Evolutionary conservation across 2,113 vertebrate genomes (phyloP).

Genomic region (Hassar affinis): DNA sequence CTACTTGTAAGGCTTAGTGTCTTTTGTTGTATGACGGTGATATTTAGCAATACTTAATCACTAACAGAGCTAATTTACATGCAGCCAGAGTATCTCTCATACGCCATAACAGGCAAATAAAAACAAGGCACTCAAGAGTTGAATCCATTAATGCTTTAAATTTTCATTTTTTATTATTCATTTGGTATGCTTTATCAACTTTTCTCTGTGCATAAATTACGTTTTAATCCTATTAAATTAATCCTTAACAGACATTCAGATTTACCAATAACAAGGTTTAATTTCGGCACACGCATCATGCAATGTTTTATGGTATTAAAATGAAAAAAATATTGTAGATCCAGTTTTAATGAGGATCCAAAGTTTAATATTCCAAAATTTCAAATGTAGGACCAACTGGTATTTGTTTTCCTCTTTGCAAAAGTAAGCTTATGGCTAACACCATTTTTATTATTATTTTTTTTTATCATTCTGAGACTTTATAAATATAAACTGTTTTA

Average conservation of each 20-base stretch:
- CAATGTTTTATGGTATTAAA: not conserved
- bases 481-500: not conserved
- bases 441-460: not conserved
- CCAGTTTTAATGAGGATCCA: not conserved
- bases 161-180: not conserved
- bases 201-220: not conserved
- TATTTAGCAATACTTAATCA: not conserved
- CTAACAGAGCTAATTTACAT: not conserved
- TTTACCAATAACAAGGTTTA: not conserved
- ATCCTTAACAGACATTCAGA: not conserved
- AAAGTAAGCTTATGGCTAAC: not conserved
- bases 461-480: not conserved
- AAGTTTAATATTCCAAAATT: not conserved
- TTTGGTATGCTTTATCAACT: not conserved
- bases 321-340: not conserved
- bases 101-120: not conserved
- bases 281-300: not conserved
- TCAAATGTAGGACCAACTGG: not conserved
- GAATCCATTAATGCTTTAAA: not conserved
- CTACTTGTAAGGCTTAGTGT: not conserved
- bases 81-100: not conserved
- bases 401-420: not conserved
- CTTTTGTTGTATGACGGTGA: not conserved
- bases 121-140: not conserved
- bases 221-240: conserved; percentile 14